Base-by-base conservation (phyloP, 92 coral and sea anemone genomes). In the Siderastrea radians region DNA sequence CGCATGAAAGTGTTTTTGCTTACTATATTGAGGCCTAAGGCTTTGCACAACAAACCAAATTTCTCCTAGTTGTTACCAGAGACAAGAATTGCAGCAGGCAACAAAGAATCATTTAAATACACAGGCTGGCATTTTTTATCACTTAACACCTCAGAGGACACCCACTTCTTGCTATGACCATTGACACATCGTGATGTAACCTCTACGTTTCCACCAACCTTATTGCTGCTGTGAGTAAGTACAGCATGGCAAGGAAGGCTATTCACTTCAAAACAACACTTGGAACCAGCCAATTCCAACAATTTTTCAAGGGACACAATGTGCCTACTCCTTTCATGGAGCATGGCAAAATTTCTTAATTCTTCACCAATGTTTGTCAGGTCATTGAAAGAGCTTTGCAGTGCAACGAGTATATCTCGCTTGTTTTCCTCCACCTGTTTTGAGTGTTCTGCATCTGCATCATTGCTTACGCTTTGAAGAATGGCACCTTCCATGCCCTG, bases 351-450 rank as follows among this genome's bases (percentile, higher is more conserved):
- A 67, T 67, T 45, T 67, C 48, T 67, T 44, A 67, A 9, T 67
- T 67, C 72, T 67, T 67, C 72, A 26, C 72, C 72, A 67, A 67
- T 67, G 72, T 12, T 67, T 67, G 72, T 67, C 10, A 67, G 72
- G 48, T 67, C 72, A 67, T 67, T 67, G 44, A 67, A 12, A 67
- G 72, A 67, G 72, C 48, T 67, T 44, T 55, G 60, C 60, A 55
- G 60, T 55, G 60, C 60, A 8, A 53, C 8, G 5, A 53, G 58
- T n/a, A n/a, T n/a, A n/a, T n/a, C n/a, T n/a, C n/a, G n/a, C n/a
- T n/a, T n/a, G n/a, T n/a, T n/a, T n/a, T n/a, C n/a, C n/a, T n/a
- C n/a, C n/a, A n/a, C n/a, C n/a, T n/a, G n/a, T n/a, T n/a, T n/a
- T n/a, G n/a, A n/a, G n/a, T n/a, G n/a, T n/a, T n/a, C n/a, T n/a